Evolutionary conservation across 2,888 invertebrate species (phyloP).

Genomic region (Hydrotaea cyrtoneurina): DNA sequence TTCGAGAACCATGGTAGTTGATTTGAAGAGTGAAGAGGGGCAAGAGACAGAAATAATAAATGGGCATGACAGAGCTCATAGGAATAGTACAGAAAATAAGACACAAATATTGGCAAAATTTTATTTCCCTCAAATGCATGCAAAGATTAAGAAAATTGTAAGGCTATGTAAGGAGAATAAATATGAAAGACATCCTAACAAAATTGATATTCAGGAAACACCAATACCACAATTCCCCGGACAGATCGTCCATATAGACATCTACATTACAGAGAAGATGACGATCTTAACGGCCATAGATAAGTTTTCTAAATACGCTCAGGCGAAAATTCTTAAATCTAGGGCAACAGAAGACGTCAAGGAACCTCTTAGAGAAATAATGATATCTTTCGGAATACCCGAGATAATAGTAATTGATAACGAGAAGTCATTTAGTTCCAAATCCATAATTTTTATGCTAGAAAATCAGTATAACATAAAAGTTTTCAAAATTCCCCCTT

Average conservation of each 20-base stretch:
- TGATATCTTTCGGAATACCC: too few species aligned
- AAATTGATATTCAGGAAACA: neutral
- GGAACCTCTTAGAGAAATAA: too few species aligned
- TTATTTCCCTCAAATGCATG: neutral
- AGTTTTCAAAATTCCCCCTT: too few species aligned
- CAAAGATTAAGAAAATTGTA: neutral
- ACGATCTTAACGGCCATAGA: neutral
- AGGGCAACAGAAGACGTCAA: neutral
- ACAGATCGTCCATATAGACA: constrained; percentile 3
- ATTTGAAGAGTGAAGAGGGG: neutral
- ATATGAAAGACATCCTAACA: neutral
- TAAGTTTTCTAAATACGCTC: neutral
- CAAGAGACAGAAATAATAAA: neutral
- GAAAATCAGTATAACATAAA: too few species aligned
- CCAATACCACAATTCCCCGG: constrained; percentile 3
- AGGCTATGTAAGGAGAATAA: constrained; percentile 15
- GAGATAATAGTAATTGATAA: too few species aligned
- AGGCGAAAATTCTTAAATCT: neutral
- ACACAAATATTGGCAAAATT: neutral
- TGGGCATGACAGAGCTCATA: neutral
- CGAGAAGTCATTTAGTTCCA: too few species aligned
- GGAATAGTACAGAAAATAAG: neutral
- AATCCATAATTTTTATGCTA: too few species aligned
- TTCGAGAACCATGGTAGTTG: neutral
- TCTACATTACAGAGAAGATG: neutral